Percentiles rank a stretch among this genome's conserved stretches.
These are phyloP conservation scores for Anabas testudineus DNA, from an alignment of 2,797 vertebrate species.

Conservation along the genomic window DNA sequence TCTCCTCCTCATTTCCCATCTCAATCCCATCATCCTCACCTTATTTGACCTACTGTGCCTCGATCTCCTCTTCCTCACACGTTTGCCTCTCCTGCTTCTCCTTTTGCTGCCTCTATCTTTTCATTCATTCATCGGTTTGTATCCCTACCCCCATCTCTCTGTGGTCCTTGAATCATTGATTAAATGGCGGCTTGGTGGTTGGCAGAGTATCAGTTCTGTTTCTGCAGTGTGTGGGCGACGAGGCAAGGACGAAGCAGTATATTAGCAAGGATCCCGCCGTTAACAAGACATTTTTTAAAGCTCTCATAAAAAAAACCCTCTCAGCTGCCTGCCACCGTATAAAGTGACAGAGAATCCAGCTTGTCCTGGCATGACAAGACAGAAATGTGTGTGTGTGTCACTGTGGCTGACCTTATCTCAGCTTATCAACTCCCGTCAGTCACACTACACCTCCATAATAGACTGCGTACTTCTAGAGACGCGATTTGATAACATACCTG, in stretches of 20 bases:
- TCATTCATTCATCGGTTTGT: neutral
- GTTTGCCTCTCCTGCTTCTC: neutral
- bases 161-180: slow-evolving; percentile 46
- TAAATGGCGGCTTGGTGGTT: slow-evolving; percentile 42
- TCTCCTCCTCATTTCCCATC: no score
- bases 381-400: slow-evolving; percentile 10
- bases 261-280: slow-evolving; percentile 58
- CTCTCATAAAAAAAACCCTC: slow-evolving; percentile 35
- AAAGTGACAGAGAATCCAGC: slow-evolving; percentile 15
- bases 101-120: slow-evolving; percentile 1
- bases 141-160: slow-evolving; percentile 18
- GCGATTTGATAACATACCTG: neutral
- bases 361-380: slow-evolving; percentile 4
- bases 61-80: neutral
- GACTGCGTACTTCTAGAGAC: neutral
- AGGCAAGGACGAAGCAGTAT: slow-evolving; percentile 50
- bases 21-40: neutral
- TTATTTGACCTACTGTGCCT: neutral
- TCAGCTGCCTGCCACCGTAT: slow-evolving; percentile 19
- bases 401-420: slow-evolving; percentile 45
- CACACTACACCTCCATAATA: slow-evolving; percentile 13
- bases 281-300: slow-evolving; percentile 64
- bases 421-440: slow-evolving; percentile 42
- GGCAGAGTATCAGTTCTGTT: slow-evolving; percentile 35
- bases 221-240: slow-evolving; percentile 41